A percentile compares a stretch with the other conserved stretches of the same genome.
phyloP scores from a whole-genome alignment of 2,888 invertebrate genomes.

The Tholera decimalis region DNA sequence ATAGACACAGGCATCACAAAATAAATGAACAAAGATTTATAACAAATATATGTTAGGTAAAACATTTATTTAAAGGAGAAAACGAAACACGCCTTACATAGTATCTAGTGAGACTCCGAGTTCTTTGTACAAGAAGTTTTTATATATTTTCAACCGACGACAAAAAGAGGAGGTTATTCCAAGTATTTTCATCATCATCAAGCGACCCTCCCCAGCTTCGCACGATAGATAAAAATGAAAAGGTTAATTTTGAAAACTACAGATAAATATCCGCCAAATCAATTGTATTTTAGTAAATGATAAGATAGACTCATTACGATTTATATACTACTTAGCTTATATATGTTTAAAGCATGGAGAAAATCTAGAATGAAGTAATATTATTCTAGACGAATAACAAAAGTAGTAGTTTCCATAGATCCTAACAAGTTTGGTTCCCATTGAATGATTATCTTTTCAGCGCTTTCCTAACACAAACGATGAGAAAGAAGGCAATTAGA shows the following conservation, averaged over 20 bases:
- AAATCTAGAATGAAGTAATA: not conserved
- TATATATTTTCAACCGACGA: too few species aligned
- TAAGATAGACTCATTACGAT: too few species aligned
- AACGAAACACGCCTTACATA: not conserved
- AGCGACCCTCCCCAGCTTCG: too few species aligned
- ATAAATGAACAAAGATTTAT: too few species aligned
- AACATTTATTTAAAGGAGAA: not conserved
- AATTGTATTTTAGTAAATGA: too few species aligned
- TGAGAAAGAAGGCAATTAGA: constrained; percentile 40
- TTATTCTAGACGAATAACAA: not conserved
- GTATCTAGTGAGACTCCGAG: not conserved
- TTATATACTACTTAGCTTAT: too few species aligned
- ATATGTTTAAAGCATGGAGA: not conserved
- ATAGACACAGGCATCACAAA: too few species aligned
- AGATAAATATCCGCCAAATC: too few species aligned
- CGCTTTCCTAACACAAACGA: constrained; percentile 11
- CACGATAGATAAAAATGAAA: too few species aligned
- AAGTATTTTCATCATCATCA: too few species aligned
- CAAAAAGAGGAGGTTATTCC: too few species aligned
- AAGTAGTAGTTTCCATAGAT: not conserved
- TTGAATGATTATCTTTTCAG: not conserved
- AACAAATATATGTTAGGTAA: not conserved
- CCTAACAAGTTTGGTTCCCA: not conserved
- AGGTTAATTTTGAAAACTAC: too few species aligned
- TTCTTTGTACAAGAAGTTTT: not conserved